Conservation (phyloP, 2,113 vertebrate genomes). For the Morone saxatilis region DNA sequence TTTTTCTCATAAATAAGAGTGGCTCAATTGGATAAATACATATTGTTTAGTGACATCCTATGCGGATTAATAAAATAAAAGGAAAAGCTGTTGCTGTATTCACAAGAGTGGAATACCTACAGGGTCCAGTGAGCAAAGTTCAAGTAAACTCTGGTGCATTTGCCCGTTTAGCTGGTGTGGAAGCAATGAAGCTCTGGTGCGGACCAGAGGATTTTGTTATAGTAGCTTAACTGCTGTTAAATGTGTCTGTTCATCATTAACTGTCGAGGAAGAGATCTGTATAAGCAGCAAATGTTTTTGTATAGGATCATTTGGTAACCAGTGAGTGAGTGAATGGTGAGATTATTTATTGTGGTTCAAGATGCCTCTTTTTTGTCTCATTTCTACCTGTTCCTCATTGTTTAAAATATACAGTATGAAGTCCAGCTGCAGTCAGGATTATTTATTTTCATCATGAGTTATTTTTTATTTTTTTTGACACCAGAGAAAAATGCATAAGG, state of each 20-base stretch:
- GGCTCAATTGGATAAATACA: neutral
- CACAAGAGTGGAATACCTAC: too few species aligned
- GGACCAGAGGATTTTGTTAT: neutral
- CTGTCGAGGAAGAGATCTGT: neutral
- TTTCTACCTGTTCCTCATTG: too few species aligned
- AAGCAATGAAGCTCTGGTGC: neutral
- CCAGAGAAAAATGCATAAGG: neutral
- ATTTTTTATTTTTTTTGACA: neutral
- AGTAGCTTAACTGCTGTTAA: neutral
- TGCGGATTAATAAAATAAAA: neutral
- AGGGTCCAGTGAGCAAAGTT: neutral
- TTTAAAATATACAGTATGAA: too few species aligned
- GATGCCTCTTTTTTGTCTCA: neutral
- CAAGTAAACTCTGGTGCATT: neutral
- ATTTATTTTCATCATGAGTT: neutral
- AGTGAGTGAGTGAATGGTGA: neutral
- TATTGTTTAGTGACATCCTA: neutral
- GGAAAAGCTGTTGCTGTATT: neutral
- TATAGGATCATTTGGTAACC: neutral
- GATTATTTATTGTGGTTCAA: too few species aligned
- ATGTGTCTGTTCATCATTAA: neutral
- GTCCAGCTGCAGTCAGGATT: neutral
- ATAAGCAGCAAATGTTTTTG: neutral
- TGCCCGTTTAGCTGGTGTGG: neutral
- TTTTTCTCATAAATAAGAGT: conserved; percentile 3